Evolutionary conservation across 1,140 invertebrate genomes (phyloP).

Genomic region (Palaemon carinicauda): DNA sequence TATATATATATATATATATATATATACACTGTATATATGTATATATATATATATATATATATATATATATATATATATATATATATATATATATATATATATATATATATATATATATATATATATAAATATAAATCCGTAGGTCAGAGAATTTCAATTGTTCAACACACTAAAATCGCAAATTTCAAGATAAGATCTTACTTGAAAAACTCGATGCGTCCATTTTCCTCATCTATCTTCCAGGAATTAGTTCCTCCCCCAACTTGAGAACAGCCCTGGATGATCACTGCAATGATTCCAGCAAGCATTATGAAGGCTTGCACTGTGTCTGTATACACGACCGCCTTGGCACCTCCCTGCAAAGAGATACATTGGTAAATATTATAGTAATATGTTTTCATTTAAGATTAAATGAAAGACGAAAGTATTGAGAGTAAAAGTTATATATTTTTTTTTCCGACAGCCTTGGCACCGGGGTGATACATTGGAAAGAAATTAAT

Average conservation of each 20-base stretch:
- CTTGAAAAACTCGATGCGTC: conserved; percentile 65
- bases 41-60: no score
- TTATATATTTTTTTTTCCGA: no score
- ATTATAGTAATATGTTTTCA: background rate
- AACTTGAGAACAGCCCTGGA: conserved; percentile 63
- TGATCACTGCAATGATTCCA: conserved; percentile 62
- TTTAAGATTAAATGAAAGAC: background rate
- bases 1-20: no score
- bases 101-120: no score
- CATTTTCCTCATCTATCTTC: conserved; percentile 63
- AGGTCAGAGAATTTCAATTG: no score
- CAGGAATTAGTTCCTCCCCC: conserved; percentile 64
- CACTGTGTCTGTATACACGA: conserved; percentile 68
- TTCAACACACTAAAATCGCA: background rate
- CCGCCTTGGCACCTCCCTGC: conserved; percentile 70
- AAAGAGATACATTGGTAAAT: background rate
- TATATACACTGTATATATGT: no score
- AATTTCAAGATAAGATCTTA: conserved; percentile 58
- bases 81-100: no score
- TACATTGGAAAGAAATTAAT: no score
- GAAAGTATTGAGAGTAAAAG: background rate
- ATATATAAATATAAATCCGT: no score
- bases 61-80: no score
- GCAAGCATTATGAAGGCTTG: conserved; percentile 63
- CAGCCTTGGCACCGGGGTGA: no score